Percentiles rank a stretch among this genome's conserved stretches.
These are phyloP conservation scores for Cephus pulcher DNA, from an alignment of 2,888 invertebrate species.

Conservation along the genomic window DNA sequence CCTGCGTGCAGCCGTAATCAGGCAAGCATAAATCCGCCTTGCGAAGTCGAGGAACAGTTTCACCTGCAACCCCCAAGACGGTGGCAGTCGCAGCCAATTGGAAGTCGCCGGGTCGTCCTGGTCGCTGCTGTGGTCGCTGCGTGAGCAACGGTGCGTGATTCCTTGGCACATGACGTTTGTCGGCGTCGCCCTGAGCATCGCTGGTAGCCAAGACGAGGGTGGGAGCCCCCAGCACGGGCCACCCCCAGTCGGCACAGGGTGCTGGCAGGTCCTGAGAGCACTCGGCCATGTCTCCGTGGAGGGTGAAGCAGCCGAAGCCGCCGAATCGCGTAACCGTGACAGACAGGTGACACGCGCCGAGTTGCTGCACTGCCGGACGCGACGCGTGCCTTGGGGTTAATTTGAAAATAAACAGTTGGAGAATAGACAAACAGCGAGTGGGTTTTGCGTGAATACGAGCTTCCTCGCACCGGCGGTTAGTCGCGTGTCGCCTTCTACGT, in stretches of 20 bases:
- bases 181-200: slow-evolving; percentile 9
- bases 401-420: slow-evolving; percentile 44
- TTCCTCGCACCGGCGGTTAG: not conserved
- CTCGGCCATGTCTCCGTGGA: slow-evolving; percentile 53
- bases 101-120: slow-evolving; percentile 20
- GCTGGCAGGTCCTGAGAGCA: slow-evolving; percentile 49
- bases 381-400: slow-evolving; percentile 45
- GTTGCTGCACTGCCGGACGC: slow-evolving; percentile 39
- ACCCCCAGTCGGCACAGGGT: not conserved
- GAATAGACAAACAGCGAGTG: slow-evolving; percentile 45
- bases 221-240: not conserved
- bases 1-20: slow-evolving; percentile 51
- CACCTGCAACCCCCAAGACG: slow-evolving; percentile 66
- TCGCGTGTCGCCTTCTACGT: not conserved
- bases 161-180: slow-evolving; percentile 52
- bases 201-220: not conserved
- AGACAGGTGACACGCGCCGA: slow-evolving; percentile 64
- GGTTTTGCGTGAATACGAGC: slow-evolving; percentile 25
- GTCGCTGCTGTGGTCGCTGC: slow-evolving; percentile 15
- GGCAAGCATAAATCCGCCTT: slow-evolving; percentile 64
- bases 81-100: slow-evolving; percentile 27
- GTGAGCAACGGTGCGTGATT: slow-evolving; percentile 56
- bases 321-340: slow-evolving; percentile 57
- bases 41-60: slow-evolving; percentile 40
- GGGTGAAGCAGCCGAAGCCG: slow-evolving; percentile 37